Evolutionary conservation across 2,888 invertebrate genomes (phyloP).

Genomic region (Microctonus brassicae): DNA sequence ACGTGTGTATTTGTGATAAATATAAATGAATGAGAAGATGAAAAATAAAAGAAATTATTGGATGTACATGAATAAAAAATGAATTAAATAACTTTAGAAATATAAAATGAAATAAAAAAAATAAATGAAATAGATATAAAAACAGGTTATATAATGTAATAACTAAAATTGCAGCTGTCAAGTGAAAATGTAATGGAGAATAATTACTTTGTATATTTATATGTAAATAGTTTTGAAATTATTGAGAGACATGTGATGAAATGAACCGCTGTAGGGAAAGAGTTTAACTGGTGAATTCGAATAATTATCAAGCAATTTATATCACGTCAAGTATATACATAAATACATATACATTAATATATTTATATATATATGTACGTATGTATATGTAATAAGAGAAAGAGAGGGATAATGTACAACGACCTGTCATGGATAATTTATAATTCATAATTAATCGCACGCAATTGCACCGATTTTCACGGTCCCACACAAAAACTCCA

Average conservation of each 20-base stretch:
- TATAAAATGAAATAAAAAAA: neutral
- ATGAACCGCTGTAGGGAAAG: neutral
- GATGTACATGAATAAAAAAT: conserved; percentile 18
- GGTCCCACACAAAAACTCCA: conserved; percentile 1
- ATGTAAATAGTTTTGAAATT: conserved; percentile 41
- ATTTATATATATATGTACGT: conserved; percentile 1
- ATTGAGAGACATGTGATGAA: conserved; percentile 27
- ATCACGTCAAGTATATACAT: conserved; percentile 36
- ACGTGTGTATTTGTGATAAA: conserved; percentile 10
- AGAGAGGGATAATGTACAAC: neutral
- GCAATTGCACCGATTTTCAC: conserved; percentile 27
- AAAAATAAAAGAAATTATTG: conserved; percentile 12
- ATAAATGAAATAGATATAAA: neutral
- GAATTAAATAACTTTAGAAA: too few relatives aligned
- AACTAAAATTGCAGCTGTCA: neutral
- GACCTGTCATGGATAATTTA: conserved; percentile 48
- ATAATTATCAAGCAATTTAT: conserved; percentile 57
- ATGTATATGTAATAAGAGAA: neutral
- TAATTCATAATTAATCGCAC: conserved; percentile 53
- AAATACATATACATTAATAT: neutral
- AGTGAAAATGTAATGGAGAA: neutral
- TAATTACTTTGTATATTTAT: neutral
- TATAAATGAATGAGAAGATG: conserved; percentile 33
- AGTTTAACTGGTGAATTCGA: conserved; percentile 41
- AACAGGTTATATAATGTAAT: neutral